Evolutionary conservation across 2,113 vertebrate genomes (phyloP), one percentile per base, ranked within the genome.

Genomic region (Sigmodon hispidus): DNA sequence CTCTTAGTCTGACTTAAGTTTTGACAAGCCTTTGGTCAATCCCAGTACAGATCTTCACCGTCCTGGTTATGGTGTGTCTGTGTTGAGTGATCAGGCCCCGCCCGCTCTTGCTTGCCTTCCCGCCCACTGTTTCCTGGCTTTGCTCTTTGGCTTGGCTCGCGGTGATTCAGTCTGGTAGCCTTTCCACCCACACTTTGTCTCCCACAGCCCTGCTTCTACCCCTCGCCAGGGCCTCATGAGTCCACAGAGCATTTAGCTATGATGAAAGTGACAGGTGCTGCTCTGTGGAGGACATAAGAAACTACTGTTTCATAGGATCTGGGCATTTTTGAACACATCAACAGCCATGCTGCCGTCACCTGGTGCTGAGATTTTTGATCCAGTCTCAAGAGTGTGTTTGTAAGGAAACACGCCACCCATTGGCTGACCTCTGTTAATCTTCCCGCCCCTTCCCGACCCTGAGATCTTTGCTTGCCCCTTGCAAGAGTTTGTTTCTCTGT

Each of bases 51-150:
- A 65, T 84, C 81, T 73, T 57, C 0, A 0, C 19, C 16, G 48
- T 79, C 57, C 76, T 48, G 24, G 50, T 50, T 21, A n/a, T n/a
- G 77, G n/a, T 50, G 83, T 50, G 87, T 92, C 93, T 61, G 69
- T 77, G 88, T 59, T 21, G 48, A 31, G 4, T 55, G 67, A 26
- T 77, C 65, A 52, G 4, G 88, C 3, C 34, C 63, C 65, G 26
- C 34, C 63, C 65, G 26, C 87, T 52, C 77, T 77, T 31, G 89
- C 36, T 83, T 73, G 91, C 63, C 59, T 52, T 63, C 57, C 91
- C 77, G 11, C 94, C 93, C 90, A 94, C 96, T 61, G 48, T 85
- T 96, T 97, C 96, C 90, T 88, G 93, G 45, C 59, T 55, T 94
- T 2, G 3, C 26, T 45, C 55, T 43, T 89, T 13, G 2, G 29